phyloP scores from a whole-genome alignment of 2,888 invertebrate species.

The Mechanitis mazaeus region DNA sequence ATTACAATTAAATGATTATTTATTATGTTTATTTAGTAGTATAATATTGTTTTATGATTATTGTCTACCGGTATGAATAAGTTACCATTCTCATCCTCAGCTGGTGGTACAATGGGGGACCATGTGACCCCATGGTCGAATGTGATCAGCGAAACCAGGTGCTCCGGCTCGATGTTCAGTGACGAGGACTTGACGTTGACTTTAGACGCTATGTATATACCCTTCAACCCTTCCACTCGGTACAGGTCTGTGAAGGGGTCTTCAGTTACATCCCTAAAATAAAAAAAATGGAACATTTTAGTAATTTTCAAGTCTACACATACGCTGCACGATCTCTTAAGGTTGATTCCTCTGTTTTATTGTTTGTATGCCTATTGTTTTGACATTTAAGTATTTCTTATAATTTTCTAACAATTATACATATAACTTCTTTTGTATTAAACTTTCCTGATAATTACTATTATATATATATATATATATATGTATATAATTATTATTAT shows the following conservation, averaged over 20 bases:
- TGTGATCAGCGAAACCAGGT: slow-evolving; percentile 87
- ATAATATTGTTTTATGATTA: too few relatives aligned
- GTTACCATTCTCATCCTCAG: slow-evolving; percentile 76
- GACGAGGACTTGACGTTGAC: slow-evolving; percentile 76
- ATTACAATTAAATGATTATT: too few relatives aligned
- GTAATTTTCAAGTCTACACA: not conserved
- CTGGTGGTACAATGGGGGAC: slow-evolving; percentile 84
- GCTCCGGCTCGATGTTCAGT: slow-evolving; percentile 81
- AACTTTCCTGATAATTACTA: too few relatives aligned
- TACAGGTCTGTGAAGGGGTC: slow-evolving; percentile 92
- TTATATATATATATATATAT: too few relatives aligned
- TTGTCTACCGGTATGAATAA: not conserved
- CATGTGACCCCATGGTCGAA: slow-evolving; percentile 92
- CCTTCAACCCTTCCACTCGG: slow-evolving; percentile 89
- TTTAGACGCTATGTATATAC: slow-evolving; percentile 92
- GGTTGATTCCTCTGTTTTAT: too few relatives aligned
- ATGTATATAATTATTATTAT: too few relatives aligned
- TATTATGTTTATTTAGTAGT: too few relatives aligned
- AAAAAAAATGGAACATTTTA: not conserved
- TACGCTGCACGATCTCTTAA: too few relatives aligned
- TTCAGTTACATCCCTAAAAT: slow-evolving; percentile 83
- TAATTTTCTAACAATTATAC: too few relatives aligned
- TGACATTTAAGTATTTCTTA: too few relatives aligned
- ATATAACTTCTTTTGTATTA: too few relatives aligned
- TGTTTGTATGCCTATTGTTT: too few relatives aligned